phyloP scores from a whole-genome alignment of 1,140 invertebrate genomes.

The Drosophila navojoa region DNA sequence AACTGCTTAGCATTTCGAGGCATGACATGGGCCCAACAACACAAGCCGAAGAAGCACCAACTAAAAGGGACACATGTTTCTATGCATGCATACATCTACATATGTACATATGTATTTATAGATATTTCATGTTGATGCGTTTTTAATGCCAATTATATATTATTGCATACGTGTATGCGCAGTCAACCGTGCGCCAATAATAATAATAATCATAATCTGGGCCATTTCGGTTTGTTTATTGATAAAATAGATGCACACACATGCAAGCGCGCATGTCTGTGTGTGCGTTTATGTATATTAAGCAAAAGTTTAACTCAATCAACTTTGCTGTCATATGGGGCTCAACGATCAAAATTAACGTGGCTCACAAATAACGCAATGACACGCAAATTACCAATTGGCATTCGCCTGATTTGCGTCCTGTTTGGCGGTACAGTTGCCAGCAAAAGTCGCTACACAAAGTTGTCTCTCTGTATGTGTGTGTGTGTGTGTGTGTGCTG shows the following conservation, averaged over 20 bases:
- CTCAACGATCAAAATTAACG: constrained; percentile 17
- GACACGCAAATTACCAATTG: constrained; percentile 75
- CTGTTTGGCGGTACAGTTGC: constrained; percentile 23
- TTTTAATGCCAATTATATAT: constrained; percentile 78
- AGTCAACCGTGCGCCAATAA: neutral
- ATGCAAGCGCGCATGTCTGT: neutral
- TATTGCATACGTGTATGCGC: constrained; percentile 28
- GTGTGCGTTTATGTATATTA: neutral
- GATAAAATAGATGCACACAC: constrained; percentile 64
- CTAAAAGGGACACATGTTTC: constrained; percentile 28
- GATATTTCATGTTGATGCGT: constrained; percentile 61
- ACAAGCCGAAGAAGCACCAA: neutral
- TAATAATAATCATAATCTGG: constrained; percentile 66
- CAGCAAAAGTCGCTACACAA: constrained; percentile 24
- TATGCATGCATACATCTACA: constrained; percentile 2
- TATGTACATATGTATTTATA: constrained; percentile 22
- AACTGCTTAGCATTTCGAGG: constrained; percentile 76
- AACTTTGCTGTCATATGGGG: constrained; percentile 2
- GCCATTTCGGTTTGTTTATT: constrained; percentile 49
- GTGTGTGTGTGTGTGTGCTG: constrained; percentile 8
- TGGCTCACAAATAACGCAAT: constrained; percentile 65
- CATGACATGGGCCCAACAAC: constrained; percentile 51
- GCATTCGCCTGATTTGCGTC: constrained; percentile 63
- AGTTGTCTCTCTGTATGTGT: neutral
- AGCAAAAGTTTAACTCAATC: constrained; percentile 38